A percentile compares a stretch with the other conserved stretches of the same genome.
These are phyloP conservation scores for Nothoprocta pentlandii DNA, from an alignment of 2,113 vertebrate genomes.

Conservation along the genomic window DNA sequence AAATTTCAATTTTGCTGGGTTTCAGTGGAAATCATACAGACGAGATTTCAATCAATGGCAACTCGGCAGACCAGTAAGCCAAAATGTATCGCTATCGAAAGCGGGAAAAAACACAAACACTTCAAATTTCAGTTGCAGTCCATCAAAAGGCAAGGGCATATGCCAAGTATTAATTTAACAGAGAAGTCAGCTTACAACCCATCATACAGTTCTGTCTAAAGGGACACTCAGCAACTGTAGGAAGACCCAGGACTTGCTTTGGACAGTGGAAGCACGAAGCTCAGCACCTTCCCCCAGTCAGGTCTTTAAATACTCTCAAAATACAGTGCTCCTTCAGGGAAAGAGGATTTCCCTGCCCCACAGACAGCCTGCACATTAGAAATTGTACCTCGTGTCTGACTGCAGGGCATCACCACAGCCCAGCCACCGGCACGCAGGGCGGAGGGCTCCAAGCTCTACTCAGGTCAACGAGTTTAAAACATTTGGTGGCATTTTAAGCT, in stretches of 20 bases:
- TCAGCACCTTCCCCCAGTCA: neutral
- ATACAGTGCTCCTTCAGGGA: neutral
- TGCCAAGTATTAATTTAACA: neutral
- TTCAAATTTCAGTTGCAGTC: neutral
- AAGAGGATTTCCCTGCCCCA: neutral
- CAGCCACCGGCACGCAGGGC: neutral
- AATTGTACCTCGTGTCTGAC: neutral
- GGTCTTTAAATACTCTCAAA: neutral
- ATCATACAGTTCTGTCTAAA: neutral
- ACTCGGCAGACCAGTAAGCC: neutral
- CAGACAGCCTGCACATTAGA: neutral
- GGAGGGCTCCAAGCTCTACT: neutral
- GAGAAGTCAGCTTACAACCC: neutral
- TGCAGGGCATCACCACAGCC: neutral
- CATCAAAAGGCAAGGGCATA: neutral
- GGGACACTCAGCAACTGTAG: neutral
- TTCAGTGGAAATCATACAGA: neutral
- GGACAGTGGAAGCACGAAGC: neutral
- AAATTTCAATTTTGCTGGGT: neutral
- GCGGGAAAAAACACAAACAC: neutral
- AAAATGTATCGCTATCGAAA: neutral
- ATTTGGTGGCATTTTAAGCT: neutral
- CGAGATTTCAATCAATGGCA: neutral
- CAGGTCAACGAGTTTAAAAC: neutral
- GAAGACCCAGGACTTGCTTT: neutral